Percentiles rank a stretch among this genome's conserved stretches.
phyloP scores from a whole-genome alignment of 2,113 vertebrate genomes.

The Myiozetetes cayanensis region DNA sequence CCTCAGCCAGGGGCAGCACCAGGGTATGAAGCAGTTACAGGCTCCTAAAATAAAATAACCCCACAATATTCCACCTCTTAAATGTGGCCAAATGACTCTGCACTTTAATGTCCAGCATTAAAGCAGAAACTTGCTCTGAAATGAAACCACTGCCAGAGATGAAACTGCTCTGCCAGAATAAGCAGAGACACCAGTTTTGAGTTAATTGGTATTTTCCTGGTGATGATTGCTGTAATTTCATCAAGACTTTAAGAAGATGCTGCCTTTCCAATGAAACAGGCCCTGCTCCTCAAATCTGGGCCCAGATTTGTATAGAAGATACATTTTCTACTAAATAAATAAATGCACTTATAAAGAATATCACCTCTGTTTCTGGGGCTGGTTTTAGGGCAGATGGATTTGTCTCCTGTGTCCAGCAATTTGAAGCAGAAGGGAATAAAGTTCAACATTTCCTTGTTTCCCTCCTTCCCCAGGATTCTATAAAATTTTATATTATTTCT shows the following conservation, averaged over 20 bases:
- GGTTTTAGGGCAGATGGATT: neutral
- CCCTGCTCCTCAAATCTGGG: neutral
- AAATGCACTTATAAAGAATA: neutral
- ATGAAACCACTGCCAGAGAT: rapidly evolving
- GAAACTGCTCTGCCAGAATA: rapidly evolving
- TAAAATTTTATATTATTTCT: neutral
- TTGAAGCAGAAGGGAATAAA: neutral
- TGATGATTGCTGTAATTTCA: neutral
- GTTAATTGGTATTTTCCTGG: neutral
- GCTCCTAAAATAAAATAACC: neutral
- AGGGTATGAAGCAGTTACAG: neutral
- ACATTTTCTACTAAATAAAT: neutral
- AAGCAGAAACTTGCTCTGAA: neutral
- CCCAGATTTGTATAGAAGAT: neutral
- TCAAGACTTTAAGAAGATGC: neutral
- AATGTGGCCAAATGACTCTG: neutral
- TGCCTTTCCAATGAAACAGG: neutral
- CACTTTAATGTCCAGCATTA: neutral
- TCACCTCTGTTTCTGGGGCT: neutral
- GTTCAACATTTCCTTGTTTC: neutral
- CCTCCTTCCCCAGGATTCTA: neutral
- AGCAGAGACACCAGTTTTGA: neutral
- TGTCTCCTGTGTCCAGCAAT: neutral
- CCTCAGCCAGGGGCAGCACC: rapidly evolving
- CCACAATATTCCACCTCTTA: rapidly evolving